Base-by-base conservation (phyloP, 2,113 vertebrate genomes). In the Oreocharis arfaki region DNA sequence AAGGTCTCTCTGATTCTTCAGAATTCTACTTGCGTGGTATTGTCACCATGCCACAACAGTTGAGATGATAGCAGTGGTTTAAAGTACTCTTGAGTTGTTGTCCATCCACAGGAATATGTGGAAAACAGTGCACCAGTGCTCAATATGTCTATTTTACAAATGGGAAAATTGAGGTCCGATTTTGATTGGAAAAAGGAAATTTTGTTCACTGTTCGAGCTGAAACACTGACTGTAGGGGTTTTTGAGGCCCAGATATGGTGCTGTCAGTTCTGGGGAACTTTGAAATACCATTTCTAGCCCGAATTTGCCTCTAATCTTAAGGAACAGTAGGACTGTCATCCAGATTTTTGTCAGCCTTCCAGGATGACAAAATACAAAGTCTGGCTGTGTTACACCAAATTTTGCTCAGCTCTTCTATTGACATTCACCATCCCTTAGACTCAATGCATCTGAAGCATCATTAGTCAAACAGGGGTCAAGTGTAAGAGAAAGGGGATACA, bases 1-100 rank as follows among this genome's bases (percentile, higher is more conserved):
- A 73, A 55, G 14, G 13, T n/a, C 5, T 4, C 30, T 77, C 18
- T 55, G 33, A 44, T 46, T 16, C 27, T 68, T 74, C 41, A 89
- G 53, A 78, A 78, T 12, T 81, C 26, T 75, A 1, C 16, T 5
- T 47, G 28, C 1, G 5, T 19, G 26, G 4, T 61, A 41, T 53
- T 71, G 26, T 75, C 47, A 53, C 33, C 8, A 56, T 39, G 5
- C 10, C 44, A 41, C 13, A 42, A 4, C 47, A 44, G 11, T 6
- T 0, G 0, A 86, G 44, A 68, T 4, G 4, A 75, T 2, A 74
- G 16, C 17, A 41, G 13, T 24, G 6, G 16, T 74, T 74, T 74
- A 41, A 49, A 75, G 7, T 37, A 19, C 18, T 79, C 37, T 2
- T 2, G 3, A 67, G 11, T 33, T 75, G 33, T 61, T 71, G 53